phyloP scores from a whole-genome alignment of 1,140 invertebrate genomes.

The Cydia amplana region DNA sequence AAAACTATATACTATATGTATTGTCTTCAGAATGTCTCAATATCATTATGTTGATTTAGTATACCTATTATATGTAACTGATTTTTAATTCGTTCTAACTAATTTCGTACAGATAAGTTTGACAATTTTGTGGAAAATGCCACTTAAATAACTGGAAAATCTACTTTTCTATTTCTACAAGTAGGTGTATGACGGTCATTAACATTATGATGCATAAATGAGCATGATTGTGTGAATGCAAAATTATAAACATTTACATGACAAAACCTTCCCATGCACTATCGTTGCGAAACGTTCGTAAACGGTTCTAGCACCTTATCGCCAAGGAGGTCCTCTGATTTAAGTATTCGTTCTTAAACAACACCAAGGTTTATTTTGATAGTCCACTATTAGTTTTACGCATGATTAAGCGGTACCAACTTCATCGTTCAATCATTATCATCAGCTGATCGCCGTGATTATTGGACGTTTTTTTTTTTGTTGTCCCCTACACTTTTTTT shows the following conservation, averaged over 20 bases:
- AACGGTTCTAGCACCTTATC: slow-evolving; percentile 24
- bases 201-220: background rate
- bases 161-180: background rate
- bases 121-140: background rate
- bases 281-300: slow-evolving; percentile 10
- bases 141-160: background rate
- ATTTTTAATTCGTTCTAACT: too few relatives aligned
- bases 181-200: background rate
- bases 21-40: too few relatives aligned
- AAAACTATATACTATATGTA: too few relatives aligned
- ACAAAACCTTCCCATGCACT: slow-evolving; percentile 3
- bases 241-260: slow-evolving; percentile 15
- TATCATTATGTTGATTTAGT: too few relatives aligned
- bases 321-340: slow-evolving; percentile 19
- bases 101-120: background rate
- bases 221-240: background rate
- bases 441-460: background rate
- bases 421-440: background rate
- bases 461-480: too few relatives aligned
- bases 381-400: too few relatives aligned
- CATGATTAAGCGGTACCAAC: too few relatives aligned
- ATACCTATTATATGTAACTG: too few relatives aligned
- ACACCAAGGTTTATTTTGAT: slow-evolving; percentile 17
- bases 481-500: too few relatives aligned
- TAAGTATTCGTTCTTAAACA: slow-evolving; percentile 3